Conservation (phyloP, 2,888 invertebrate genomes). For the Alentia gelatinosa region DNA sequence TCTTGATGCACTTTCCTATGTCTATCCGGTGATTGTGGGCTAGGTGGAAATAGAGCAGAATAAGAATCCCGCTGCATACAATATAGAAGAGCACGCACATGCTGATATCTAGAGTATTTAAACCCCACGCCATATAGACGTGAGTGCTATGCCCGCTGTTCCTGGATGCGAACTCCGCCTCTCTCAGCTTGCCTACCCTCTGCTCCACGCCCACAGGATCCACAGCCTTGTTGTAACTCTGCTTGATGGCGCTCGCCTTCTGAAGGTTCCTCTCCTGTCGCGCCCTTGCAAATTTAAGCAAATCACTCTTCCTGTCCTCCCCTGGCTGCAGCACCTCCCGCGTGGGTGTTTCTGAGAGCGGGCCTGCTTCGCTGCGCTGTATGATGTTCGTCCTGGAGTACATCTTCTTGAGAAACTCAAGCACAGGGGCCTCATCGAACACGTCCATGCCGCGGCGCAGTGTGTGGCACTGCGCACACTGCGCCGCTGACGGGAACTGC, state of each 20-base stretch:
- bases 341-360: neutral
- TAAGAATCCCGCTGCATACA: slow-evolving; percentile 70
- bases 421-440: slow-evolving; percentile 41
- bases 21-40: neutral
- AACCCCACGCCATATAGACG: slow-evolving; percentile 47
- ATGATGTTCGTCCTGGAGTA: neutral
- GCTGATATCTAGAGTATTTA: slow-evolving; percentile 73
- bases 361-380: neutral
- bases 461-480: slow-evolving; percentile 84
- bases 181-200: neutral
- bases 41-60: slow-evolving; percentile 76
- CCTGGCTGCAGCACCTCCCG: neutral
- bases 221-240: neutral
- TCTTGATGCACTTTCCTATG: neutral
- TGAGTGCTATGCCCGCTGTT: neutral
- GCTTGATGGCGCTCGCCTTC: neutral
- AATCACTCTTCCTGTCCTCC: neutral
- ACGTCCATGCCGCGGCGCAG: neutral
- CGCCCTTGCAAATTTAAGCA: neutral
- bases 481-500: slow-evolving; percentile 88
- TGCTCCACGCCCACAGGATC: neutral
- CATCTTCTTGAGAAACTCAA: slow-evolving; percentile 8
- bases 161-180: neutral
- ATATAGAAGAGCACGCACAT: slow-evolving; percentile 77
- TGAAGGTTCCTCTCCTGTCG: neutral